Conservation (phyloP, 2,797 vertebrate genomes). For the Chromobotia macracanthus region DNA sequence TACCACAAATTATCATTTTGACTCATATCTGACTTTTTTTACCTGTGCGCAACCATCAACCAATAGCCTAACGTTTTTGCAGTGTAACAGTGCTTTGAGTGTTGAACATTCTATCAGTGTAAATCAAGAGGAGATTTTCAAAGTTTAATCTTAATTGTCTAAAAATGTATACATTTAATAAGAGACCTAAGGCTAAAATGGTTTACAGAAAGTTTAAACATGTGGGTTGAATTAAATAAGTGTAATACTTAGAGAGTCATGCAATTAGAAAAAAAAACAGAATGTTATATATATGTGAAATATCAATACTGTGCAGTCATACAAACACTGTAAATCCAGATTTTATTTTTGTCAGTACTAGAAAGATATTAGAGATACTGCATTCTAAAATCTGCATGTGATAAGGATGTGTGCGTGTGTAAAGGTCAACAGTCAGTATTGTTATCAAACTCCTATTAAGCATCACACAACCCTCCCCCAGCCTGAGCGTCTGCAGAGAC, state of each 20-base stretch:
- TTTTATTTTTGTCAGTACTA: neutral
- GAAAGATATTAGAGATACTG: neutral
- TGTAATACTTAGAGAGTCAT: too few relatives aligned
- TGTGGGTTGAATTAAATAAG: too few relatives aligned
- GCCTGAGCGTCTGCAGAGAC: slow-evolving; percentile 38
- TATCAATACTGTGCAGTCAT: neutral
- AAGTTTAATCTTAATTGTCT: neutral
- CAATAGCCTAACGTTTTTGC: too few relatives aligned
- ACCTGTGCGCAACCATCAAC: neutral
- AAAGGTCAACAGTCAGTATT: slow-evolving; percentile 35
- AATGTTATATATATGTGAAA: too few relatives aligned
- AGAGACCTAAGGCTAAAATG: neutral
- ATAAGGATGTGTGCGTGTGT: slow-evolving; percentile 25
- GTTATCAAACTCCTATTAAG: slow-evolving; percentile 48
- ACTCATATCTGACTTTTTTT: neutral
- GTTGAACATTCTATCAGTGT: too few relatives aligned
- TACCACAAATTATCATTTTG: too few relatives aligned
- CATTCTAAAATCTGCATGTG: neutral
- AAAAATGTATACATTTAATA: neutral
- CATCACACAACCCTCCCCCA: slow-evolving; percentile 45
- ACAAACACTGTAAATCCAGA: neutral
- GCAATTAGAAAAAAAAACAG: too few relatives aligned
- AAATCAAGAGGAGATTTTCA: neutral
- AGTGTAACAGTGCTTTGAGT: neutral
- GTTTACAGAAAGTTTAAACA: neutral